Conservation (phyloP, 2,113 vertebrate species). For the Otis tarda region DNA sequence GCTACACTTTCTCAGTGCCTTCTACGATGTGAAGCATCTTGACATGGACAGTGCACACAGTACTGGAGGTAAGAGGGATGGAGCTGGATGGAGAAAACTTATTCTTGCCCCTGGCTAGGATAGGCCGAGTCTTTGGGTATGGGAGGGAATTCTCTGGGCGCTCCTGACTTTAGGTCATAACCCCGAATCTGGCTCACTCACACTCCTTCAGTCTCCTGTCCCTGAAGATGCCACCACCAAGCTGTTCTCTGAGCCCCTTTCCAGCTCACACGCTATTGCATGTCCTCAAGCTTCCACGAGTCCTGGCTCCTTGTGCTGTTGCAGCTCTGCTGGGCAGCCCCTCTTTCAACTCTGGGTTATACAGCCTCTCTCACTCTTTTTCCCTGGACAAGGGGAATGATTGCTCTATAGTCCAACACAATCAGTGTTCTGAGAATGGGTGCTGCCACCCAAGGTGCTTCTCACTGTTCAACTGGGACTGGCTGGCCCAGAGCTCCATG, state of each 20-base stretch:
- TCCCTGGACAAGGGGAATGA: background rate
- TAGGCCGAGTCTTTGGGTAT: background rate
- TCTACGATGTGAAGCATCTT: background rate
- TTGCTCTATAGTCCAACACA: background rate
- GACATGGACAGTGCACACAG: rapidly evolving
- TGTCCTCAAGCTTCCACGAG: background rate
- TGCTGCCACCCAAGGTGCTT: background rate
- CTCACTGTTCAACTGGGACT: background rate
- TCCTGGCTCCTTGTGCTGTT: background rate
- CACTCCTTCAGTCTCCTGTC: background rate
- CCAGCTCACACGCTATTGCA: background rate
- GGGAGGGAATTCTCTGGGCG: background rate
- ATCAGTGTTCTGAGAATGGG: background rate
- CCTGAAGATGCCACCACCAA: background rate
- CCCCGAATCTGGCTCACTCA: background rate
- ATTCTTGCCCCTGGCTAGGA: background rate
- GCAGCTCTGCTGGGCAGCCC: background rate
- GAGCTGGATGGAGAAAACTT: background rate
- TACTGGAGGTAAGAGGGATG: background rate
- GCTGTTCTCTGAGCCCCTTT: background rate
- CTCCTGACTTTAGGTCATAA: background rate
- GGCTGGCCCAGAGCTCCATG: background rate
- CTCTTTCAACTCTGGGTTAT: background rate
- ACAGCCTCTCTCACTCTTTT: background rate
- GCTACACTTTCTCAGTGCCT: background rate